Percentiles rank a stretch among this genome's conserved stretches.
phyloP scores from a whole-genome alignment of 2,888 invertebrate genomes.

The Anthophora plumipes region DNA sequence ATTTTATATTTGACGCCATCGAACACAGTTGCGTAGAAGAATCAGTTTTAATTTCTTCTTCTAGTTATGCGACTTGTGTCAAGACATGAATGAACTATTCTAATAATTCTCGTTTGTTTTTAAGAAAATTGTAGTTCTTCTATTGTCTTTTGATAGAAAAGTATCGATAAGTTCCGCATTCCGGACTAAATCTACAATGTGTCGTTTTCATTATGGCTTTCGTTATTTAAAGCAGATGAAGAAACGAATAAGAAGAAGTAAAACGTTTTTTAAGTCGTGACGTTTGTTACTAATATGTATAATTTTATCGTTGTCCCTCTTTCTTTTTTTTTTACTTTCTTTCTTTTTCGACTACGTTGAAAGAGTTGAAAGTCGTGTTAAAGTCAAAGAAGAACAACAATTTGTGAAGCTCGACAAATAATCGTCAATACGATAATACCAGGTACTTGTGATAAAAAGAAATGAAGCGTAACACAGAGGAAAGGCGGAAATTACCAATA shows the following conservation, averaged over 20 bases:
- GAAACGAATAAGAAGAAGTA: background rate
- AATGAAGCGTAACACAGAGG: constrained; percentile 51
- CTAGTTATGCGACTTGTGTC: too few species aligned
- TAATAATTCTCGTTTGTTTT: background rate
- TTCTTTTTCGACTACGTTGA: background rate
- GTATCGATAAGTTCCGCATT: background rate
- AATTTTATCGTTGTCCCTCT: too few species aligned
- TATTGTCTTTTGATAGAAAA: background rate
- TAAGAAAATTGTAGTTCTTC: constrained; percentile 36
- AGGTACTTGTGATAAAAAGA: constrained; percentile 80
- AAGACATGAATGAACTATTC: background rate
- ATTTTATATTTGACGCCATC: too few species aligned
- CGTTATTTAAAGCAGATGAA: background rate
- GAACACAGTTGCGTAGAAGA: too few species aligned
- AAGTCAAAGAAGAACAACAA: constrained; percentile 32
- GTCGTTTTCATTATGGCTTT: background rate
- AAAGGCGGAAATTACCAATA: constrained; percentile 49
- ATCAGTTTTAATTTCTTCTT: too few species aligned
- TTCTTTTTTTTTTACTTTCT: background rate
- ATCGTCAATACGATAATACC: constrained; percentile 74
- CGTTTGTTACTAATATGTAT: background rate
- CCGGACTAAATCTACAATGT: background rate
- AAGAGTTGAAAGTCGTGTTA: background rate
- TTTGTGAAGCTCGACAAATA: constrained; percentile 29
- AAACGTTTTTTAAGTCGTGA: background rate